Conservation (phyloP, 2,113 vertebrate species). For the Phyllostomus discolor region DNA sequence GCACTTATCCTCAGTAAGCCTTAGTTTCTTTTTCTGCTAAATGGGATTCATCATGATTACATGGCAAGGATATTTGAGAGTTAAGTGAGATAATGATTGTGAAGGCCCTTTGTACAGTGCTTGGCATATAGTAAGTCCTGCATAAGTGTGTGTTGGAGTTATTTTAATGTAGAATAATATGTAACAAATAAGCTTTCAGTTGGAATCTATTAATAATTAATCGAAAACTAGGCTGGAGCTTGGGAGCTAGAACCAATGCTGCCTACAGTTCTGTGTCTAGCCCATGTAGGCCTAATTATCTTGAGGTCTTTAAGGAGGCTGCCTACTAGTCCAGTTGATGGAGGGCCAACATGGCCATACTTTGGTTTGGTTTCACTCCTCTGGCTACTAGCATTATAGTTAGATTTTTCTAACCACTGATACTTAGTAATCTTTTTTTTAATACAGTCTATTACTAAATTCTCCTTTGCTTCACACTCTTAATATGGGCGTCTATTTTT, state of each 20-base stretch:
- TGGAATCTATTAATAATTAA: not conserved
- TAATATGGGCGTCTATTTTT: not conserved
- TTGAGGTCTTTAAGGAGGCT: not conserved
- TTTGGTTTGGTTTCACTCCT: not conserved
- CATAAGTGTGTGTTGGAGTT: not conserved
- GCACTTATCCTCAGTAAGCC: not conserved
- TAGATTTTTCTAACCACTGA: not conserved
- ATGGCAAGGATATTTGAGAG: not conserved
- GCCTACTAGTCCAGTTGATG: not conserved
- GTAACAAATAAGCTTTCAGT: not conserved
- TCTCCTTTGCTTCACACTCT: not conserved
- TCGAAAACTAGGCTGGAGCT: not conserved
- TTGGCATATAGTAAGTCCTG: not conserved
- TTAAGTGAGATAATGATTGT: not conserved
- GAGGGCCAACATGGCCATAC: not conserved
- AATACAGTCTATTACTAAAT: not conserved
- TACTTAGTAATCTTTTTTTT: not conserved
- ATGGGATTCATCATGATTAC: not conserved
- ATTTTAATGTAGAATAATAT: not conserved
- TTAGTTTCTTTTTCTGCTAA: not conserved
- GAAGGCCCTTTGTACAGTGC: not conserved
- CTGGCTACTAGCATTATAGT: not conserved
- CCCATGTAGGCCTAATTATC: not conserved
- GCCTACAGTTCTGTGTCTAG: not conserved
- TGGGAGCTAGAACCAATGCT: not conserved